A percentile compares a stretch with the other conserved stretches of the same genome.
Conservation (phyloP, 2,888 invertebrate species). For the Phasia obesa region DNA sequence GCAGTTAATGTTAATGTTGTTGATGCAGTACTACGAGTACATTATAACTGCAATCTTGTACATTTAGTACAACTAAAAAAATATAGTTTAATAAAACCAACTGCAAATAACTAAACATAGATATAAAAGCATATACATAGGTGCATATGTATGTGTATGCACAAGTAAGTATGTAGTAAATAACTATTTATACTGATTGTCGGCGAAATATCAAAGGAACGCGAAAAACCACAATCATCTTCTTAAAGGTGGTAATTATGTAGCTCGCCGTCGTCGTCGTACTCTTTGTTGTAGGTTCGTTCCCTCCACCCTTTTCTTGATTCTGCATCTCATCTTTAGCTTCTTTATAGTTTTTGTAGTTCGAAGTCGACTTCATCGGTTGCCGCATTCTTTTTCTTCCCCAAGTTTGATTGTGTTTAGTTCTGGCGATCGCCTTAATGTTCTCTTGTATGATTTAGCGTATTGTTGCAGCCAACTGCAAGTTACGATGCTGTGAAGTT, state of each 20-base stretch:
- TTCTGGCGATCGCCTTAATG: conserved; percentile 62
- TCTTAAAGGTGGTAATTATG: conserved; percentile 82
- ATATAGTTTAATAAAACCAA: conserved; percentile 47
- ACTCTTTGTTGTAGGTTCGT: conserved; percentile 5
- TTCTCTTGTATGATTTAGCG: conserved; percentile 38
- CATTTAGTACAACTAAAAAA: conserved; percentile 23
- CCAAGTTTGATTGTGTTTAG: conserved; percentile 40
- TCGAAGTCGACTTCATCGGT: conserved; percentile 3
- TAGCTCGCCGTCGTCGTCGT: conserved; percentile 69
- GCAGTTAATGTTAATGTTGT: conserved; percentile 46
- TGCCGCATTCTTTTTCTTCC: conserved; percentile 5
- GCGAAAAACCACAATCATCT: conserved; percentile 80
- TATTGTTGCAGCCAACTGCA: conserved; percentile 54
- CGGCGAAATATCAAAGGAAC: conserved; percentile 79
- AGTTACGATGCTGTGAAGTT: background rate
- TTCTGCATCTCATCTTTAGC: background rate
- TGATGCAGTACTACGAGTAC: conserved; percentile 48
- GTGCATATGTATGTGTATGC: background rate
- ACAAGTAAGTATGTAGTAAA: conserved; percentile 22
- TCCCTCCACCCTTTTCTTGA: background rate
- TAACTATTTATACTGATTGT: conserved; percentile 70
- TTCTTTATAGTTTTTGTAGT: background rate
- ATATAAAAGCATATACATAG: background rate
- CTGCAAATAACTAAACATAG: background rate
- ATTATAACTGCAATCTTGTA: conserved; percentile 55